Conservation (phyloP, 2,888 invertebrate genomes). For the Kuschelorhynchus macadamiae region DNA sequence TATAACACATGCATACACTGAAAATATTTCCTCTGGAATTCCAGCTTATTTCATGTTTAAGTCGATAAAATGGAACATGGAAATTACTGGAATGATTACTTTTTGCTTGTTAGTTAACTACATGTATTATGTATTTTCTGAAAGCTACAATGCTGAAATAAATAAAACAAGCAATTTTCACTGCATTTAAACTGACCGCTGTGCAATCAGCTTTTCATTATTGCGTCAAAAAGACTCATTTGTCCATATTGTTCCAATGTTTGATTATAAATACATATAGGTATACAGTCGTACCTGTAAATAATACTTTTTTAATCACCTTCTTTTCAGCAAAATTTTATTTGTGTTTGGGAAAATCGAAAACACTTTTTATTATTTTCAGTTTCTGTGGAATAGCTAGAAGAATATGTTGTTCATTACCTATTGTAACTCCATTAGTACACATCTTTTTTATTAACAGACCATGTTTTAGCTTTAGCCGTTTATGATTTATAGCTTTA, state of each 20-base stretch:
- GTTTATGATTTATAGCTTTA: no score
- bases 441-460: no score
- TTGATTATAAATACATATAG: no score
- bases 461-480: no score
- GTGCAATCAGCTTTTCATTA: slow-evolving; percentile 40
- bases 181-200: slow-evolving; percentile 34
- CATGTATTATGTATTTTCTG: slow-evolving; percentile 42
- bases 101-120: slow-evolving; percentile 47
- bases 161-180: slow-evolving; percentile 41
- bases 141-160: slow-evolving; percentile 23
- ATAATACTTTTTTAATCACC: no score
- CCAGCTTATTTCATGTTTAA: slow-evolving; percentile 41
- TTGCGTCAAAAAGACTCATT: slow-evolving; percentile 36
- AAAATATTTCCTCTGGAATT: slow-evolving; percentile 40
- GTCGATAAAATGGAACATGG: slow-evolving; percentile 48
- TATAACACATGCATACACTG: slow-evolving; percentile 36
- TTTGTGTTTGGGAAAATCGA: no score
- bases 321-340: no score
- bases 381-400: no score
- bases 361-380: no score
- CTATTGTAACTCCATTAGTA: no score
- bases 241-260: slow-evolving; percentile 33
- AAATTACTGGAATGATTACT: slow-evolving; percentile 48
- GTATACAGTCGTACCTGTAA: neutral
- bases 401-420: no score